Percentiles rank a stretch among this genome's conserved stretches.
Conservation (phyloP, 1,140 invertebrate species). For the Diachasmimorpha longicaudata region DNA sequence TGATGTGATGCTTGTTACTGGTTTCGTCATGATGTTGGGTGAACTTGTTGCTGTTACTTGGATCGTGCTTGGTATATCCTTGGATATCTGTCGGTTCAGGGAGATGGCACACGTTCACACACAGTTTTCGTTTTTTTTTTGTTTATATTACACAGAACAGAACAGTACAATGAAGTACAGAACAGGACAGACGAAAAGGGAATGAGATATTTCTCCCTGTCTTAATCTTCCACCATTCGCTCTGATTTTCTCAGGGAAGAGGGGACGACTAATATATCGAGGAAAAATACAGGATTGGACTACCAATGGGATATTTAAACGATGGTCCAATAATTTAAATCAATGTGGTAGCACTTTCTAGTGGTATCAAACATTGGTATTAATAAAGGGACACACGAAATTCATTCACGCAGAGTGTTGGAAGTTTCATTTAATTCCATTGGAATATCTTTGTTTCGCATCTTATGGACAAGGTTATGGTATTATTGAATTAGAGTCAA, state of each 20-base stretch:
- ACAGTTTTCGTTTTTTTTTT: conserved; percentile 30
- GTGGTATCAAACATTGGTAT: conserved; percentile 10
- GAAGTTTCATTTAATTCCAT: not conserved
- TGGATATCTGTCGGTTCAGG: conserved; percentile 67
- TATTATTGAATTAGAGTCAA: conserved; percentile 20
- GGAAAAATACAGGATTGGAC: conserved; percentile 2
- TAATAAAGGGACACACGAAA: conserved; percentile 3
- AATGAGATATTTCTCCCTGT: not conserved
- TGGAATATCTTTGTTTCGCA: not conserved
- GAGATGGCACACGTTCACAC: conserved; percentile 56
- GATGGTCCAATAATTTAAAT: not conserved
- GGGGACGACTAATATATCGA: not conserved
- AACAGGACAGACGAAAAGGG: not conserved
- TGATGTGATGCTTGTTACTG: conserved; percentile 50
- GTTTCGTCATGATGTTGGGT: conserved; percentile 56
- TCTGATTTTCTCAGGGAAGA: not conserved
- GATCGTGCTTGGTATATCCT: conserved; percentile 64
- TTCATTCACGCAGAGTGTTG: not conserved
- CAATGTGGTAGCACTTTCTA: not conserved
- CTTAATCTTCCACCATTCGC: not conserved
- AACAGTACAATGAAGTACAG: not conserved
- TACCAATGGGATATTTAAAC: not conserved
- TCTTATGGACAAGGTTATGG: not conserved
- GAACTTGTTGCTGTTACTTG: conserved; percentile 56
- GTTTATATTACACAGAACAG: conserved; percentile 15